phyloP scores from a whole-genome alignment of 2,113 vertebrate genomes.

The Cheirogaleus medius region DNA sequence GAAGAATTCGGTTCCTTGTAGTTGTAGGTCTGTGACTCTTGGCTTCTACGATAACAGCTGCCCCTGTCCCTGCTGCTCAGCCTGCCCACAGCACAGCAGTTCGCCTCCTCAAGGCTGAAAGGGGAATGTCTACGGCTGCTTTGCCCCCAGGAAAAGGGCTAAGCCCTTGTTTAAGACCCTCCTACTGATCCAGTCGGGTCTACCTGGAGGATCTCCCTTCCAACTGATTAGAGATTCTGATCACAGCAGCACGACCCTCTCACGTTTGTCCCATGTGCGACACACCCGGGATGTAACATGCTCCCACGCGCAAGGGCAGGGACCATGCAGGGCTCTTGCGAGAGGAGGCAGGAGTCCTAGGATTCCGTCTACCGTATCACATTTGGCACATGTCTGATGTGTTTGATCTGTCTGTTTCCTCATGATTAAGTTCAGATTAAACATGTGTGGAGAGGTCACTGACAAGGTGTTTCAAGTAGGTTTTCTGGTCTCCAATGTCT shows the following conservation, averaged over 20 bases:
- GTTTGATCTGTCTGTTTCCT: not conserved
- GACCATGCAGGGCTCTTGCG: fast-evolving
- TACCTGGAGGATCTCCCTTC: not conserved
- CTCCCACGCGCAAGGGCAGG: fast-evolving
- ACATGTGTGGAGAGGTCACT: not conserved
- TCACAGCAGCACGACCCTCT: not conserved
- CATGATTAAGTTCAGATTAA: not conserved
- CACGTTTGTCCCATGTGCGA: not conserved
- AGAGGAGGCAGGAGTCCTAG: not conserved
- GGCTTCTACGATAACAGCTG: not conserved
- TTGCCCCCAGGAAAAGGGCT: not conserved
- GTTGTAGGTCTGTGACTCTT: not conserved
- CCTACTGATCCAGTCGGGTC: not conserved
- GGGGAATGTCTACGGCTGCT: not conserved
- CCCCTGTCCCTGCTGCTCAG: not conserved
- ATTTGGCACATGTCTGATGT: not conserved
- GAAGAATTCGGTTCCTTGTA: not conserved
- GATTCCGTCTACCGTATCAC: too few relatives aligned
- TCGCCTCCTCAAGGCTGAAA: not conserved
- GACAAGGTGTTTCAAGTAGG: not conserved
- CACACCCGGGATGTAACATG: not conserved
- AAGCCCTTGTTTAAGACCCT: not conserved
- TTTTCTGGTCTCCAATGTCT: not conserved
- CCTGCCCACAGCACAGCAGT: not conserved
- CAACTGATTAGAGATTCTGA: not conserved